Evolutionary conservation across 2,888 invertebrate genomes (phyloP).

Genomic region (Tanypteryx hageni): DNA sequence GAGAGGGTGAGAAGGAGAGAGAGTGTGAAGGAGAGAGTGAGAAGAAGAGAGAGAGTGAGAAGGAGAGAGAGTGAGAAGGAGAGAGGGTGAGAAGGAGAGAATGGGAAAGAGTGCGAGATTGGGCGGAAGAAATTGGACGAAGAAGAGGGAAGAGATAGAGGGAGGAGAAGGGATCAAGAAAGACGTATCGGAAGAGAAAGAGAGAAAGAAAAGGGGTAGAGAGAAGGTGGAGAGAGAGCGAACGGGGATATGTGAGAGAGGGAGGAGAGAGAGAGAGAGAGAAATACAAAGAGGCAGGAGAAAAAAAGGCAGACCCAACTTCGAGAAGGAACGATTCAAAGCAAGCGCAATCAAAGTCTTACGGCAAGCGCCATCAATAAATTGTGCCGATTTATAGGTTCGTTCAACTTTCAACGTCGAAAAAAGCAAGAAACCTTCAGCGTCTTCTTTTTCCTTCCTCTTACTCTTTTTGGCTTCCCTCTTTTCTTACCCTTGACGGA

Average conservation of each 20-base stretch:
- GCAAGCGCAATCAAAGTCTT: not conserved
- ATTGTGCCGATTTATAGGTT: not conserved
- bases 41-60: too few relatives aligned
- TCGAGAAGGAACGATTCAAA: not conserved
- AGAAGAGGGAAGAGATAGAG: not conserved
- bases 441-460: not conserved
- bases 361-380: not conserved
- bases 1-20: too few relatives aligned
- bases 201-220: not conserved
- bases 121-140: not conserved
- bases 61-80: too few relatives aligned
- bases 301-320: not conserved
- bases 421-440: not conserved
- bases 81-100: too few relatives aligned
- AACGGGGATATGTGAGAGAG: not conserved
- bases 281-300: not conserved
- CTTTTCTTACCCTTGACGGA: not conserved
- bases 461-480: not conserved
- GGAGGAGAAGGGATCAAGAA: not conserved
- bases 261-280: not conserved
- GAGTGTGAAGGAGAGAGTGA: too few relatives aligned
- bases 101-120: too few relatives aligned
- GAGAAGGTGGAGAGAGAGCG: not conserved
- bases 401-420: not conserved
- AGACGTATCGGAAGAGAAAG: not conserved